Evolutionary conservation across 2,888 invertebrate genomes (phyloP).

Genomic region (Eremobia ochroleuca): DNA sequence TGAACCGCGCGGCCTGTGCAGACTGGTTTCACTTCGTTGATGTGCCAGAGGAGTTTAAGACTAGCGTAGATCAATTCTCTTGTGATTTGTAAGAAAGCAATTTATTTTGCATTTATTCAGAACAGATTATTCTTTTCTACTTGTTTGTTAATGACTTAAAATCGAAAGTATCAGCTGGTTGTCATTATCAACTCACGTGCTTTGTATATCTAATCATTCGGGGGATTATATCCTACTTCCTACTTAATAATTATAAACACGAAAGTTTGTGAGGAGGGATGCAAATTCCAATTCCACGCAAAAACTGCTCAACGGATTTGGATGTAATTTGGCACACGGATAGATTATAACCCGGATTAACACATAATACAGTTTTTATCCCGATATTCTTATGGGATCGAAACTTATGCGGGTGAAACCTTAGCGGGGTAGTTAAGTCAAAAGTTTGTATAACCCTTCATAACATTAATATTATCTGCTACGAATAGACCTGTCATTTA

Average conservation of each 20-base stretch:
- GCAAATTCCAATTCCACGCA: no score
- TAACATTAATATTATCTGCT: background rate
- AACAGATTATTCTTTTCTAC: conserved; percentile 30
- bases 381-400: no score
- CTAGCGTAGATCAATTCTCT: conserved; percentile 56
- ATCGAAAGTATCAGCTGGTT: conserved; percentile 21
- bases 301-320: no score
- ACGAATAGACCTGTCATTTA: background rate
- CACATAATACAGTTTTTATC: no score
- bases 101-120: conserved; percentile 51
- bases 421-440: no score
- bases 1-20: conserved; percentile 55
- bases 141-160: conserved; percentile 17
- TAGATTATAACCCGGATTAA: no score
- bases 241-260: no score
- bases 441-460: background rate
- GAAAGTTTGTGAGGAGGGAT: no score
- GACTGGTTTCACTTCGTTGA: conserved; percentile 67
- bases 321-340: no score
- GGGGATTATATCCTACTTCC: no score
- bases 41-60: conserved; percentile 58
- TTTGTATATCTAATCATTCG: conserved; percentile 20
- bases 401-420: no score
- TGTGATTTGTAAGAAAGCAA: conserved; percentile 53
- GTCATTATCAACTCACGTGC: conserved; percentile 27